Percentiles rank a stretch among this genome's conserved stretches.
These are phyloP conservation scores for Drosophila tsacasi DNA, from an alignment of 1,140 invertebrate genomes.

Conservation along the genomic window DNA sequence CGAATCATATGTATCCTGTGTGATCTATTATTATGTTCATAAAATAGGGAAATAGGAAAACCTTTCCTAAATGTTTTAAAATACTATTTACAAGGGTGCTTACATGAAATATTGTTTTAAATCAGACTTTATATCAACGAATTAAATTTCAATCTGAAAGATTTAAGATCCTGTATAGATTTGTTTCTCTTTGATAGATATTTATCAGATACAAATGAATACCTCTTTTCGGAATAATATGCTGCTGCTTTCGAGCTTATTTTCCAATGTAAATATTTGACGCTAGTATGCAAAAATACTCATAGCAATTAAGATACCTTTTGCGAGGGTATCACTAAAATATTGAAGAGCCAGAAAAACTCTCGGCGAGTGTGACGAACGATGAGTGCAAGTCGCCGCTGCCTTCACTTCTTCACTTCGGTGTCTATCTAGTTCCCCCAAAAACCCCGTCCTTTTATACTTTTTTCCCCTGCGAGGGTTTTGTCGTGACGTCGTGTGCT, in stretches of 20 bases:
- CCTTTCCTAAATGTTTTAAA: too few species aligned
- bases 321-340: conserved; percentile 10
- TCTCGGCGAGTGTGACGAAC: conserved; percentile 61
- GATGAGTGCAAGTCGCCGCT: conserved; percentile 36
- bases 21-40: background rate
- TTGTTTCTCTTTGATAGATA: background rate
- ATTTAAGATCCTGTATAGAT: too few species aligned
- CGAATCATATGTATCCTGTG: background rate
- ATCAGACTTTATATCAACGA: too few species aligned
- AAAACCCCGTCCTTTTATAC: background rate
- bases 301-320: background rate
- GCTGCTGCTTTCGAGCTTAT: background rate
- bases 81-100: too few species aligned
- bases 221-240: background rate
- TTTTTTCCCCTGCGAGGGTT: conserved; percentile 27
- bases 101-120: too few species aligned
- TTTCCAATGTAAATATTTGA: background rate
- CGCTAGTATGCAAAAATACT: background rate
- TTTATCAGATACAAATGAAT: background rate
- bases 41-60: background rate
- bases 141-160: too few species aligned
- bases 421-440: conserved; percentile 9
- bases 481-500: conserved; percentile 76
- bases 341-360: conserved; percentile 42
- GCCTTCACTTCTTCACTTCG: conserved; percentile 24